These are phyloP conservation scores for Pteropus rufus DNA, from an alignment of 2,797 vertebrate species.

Conservation along the genomic window DNA sequence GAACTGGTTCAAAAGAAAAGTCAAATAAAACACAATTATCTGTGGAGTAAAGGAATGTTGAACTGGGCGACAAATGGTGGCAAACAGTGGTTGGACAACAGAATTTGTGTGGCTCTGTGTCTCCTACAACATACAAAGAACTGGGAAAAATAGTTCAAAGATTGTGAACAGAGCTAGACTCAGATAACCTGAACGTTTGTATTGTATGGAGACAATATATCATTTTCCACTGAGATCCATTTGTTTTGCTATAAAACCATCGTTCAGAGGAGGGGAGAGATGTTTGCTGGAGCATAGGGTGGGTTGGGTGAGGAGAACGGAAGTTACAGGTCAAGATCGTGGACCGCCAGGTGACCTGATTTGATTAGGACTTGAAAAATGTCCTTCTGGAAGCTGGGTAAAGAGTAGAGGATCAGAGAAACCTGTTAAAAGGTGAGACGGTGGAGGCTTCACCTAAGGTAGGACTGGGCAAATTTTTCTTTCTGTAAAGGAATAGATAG, in stretches of 20 bases:
- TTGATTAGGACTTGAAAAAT: background rate
- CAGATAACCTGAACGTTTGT: background rate
- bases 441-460: background rate
- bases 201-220: background rate
- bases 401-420: background rate
- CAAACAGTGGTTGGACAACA: background rate
- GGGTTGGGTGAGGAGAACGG: background rate
- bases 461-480: background rate
- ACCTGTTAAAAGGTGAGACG: background rate
- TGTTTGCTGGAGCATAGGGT: background rate
- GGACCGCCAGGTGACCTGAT: background rate
- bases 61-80: background rate
- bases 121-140: background rate
- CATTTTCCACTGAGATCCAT: background rate
- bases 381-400: background rate
- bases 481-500: background rate
- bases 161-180: background rate
- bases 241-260: background rate
- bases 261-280: background rate
- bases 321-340: rapidly evolving
- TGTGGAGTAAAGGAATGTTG: background rate
- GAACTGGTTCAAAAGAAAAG: slow-evolving; percentile 1
- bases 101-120: background rate
- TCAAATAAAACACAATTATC: background rate
- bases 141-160: background rate